A percentile compares a stretch with the other conserved stretches of the same genome.
These are phyloP conservation scores for Samia ricini DNA, from an alignment of 1,140 invertebrate genomes.

Conservation along the genomic window DNA sequence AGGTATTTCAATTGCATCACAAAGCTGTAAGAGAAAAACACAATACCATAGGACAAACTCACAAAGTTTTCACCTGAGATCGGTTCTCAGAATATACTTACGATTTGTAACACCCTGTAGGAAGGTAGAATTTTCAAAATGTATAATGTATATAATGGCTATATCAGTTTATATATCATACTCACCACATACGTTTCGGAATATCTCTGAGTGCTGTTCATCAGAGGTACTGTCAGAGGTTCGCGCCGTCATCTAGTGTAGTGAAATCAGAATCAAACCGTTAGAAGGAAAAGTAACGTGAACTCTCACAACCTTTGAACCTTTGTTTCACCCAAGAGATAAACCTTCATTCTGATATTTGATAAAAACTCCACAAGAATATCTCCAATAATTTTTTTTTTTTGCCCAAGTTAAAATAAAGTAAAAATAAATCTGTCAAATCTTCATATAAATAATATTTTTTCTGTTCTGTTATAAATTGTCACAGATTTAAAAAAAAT, in stretches of 20 bases:
- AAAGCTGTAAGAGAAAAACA: conserved; percentile 5
- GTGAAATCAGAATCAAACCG: conserved; percentile 64
- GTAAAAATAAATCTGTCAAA: too few species aligned
- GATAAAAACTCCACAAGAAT: too few species aligned
- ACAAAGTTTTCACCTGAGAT: not conserved
- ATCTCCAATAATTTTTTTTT: too few species aligned
- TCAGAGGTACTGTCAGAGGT: not conserved
- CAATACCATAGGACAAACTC: not conserved
- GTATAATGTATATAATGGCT: not conserved
- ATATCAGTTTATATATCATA: not conserved
- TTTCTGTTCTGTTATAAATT: too few species aligned
- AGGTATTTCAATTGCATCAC: not conserved
- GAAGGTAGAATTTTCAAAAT: not conserved
- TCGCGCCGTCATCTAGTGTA: conserved; percentile 55
- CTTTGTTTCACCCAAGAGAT: conserved; percentile 1
- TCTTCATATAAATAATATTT: too few species aligned
- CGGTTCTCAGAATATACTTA: not conserved
- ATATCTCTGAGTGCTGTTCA: not conserved
- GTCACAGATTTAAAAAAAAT: too few species aligned
- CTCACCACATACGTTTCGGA: not conserved
- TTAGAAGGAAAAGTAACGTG: conserved; percentile 38
- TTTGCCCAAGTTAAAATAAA: too few species aligned
- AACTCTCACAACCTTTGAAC: conserved; percentile 19
- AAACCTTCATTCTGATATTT: not conserved
- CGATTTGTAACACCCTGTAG: not conserved